phyloP scores from a whole-genome alignment of 2,888 invertebrate species.

The Tipula lateralis region DNA sequence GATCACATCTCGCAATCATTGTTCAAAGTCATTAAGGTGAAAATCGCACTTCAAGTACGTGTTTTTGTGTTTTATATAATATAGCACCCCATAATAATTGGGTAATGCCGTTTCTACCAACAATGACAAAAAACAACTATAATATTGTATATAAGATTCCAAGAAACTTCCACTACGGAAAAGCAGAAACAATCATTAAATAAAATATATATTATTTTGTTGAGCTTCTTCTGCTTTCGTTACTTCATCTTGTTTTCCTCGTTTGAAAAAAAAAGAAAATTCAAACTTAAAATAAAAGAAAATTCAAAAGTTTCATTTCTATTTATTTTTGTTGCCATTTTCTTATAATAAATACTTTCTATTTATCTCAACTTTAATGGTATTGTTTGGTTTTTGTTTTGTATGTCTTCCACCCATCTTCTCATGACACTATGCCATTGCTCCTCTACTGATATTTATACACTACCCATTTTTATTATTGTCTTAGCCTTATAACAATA shows the following conservation, averaged over 20 bases:
- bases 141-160: not conserved
- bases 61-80: not conserved
- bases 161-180: not conserved
- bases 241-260: not conserved
- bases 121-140: not conserved
- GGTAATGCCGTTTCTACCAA: not conserved
- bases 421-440: not conserved
- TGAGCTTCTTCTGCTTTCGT: not conserved
- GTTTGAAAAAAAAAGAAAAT: not conserved
- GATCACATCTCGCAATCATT: not conserved
- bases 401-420: not conserved
- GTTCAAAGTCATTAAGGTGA: not conserved
- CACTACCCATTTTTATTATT: not conserved
- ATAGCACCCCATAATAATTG: not conserved
- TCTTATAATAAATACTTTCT: slow-evolving; percentile 11
- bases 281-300: not conserved
- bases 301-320: not conserved
- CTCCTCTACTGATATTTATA: not conserved
- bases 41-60: not conserved
- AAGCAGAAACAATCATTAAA: not conserved
- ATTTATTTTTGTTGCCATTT: not conserved
- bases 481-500: not conserved
- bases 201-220: not conserved
- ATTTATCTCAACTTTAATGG: not conserved
- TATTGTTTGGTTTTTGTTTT: not conserved